Conservation (phyloP, 1,140 invertebrate species). For the Branchinecta lynchi region DNA sequence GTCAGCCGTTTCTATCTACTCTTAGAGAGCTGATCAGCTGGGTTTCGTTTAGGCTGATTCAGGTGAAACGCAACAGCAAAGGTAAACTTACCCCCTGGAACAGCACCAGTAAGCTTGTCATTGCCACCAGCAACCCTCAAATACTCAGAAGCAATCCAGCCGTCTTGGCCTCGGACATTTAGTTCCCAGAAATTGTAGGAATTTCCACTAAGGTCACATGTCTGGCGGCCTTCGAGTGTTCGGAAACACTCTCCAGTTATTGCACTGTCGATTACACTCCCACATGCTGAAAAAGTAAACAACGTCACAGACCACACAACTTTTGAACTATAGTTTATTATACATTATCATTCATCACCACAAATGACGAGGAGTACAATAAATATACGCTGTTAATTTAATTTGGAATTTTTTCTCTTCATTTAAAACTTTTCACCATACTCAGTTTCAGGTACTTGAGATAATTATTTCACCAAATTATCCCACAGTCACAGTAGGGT, state of each 20-base stretch:
- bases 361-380: too few relatives aligned
- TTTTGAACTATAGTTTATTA: too few relatives aligned
- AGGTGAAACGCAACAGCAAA: neutral
- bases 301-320: neutral
- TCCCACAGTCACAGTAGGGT: too few relatives aligned
- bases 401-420: too few relatives aligned
- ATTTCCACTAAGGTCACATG: neutral
- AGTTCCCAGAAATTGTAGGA: slow-evolving; percentile 1
- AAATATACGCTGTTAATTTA: too few relatives aligned
- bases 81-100: neutral
- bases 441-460: too few relatives aligned
- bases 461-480: too few relatives aligned
- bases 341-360: too few relatives aligned
- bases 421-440: too few relatives aligned
- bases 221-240: neutral
- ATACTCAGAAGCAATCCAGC: slow-evolving; percentile 1
- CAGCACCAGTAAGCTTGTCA: neutral
- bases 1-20: too few relatives aligned
- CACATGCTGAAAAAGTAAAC: neutral
- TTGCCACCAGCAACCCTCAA: neutral
- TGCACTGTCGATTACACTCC: neutral
- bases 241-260: neutral
- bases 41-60: too few relatives aligned
- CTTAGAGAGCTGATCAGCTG: too few relatives aligned
- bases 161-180: neutral